These are phyloP conservation scores for Acanthiza pusilla DNA, from an alignment of 2,797 vertebrate species.

Conservation along the genomic window DNA sequence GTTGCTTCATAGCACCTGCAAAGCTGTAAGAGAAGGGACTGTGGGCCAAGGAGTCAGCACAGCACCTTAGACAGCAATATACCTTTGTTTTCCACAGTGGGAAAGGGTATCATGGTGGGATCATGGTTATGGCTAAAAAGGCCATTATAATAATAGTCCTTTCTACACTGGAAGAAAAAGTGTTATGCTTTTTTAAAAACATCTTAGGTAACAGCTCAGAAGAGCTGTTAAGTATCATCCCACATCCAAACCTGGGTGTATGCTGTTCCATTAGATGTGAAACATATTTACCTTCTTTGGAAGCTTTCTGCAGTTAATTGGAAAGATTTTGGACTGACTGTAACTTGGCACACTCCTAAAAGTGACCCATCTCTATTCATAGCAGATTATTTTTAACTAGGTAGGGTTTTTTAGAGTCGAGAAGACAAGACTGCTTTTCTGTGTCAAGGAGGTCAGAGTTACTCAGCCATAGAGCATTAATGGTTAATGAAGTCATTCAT, in stretches of 20 bases:
- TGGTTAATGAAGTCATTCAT: conserved; percentile 5
- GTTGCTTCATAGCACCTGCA: conserved; percentile 28
- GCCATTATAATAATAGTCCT: background rate
- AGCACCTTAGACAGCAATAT: background rate
- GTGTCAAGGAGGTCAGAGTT: background rate
- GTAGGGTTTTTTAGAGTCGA: background rate
- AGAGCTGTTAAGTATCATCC: background rate
- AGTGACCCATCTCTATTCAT: background rate
- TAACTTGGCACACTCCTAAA: background rate
- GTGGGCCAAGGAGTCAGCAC: background rate
- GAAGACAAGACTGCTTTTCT: background rate
- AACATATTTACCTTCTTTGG: background rate
- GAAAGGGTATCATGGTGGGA: background rate
- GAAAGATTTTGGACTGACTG: background rate
- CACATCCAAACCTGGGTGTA: background rate
- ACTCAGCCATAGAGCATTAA: background rate
- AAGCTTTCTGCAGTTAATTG: background rate
- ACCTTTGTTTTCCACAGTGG: background rate
- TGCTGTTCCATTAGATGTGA: background rate
- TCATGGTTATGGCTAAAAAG: background rate
- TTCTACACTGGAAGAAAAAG: background rate
- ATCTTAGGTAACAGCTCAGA: background rate
- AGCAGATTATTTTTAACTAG: background rate
- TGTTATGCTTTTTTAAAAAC: background rate
- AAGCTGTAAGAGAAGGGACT: background rate